phyloP scores from a whole-genome alignment of 2,113 vertebrate species.

The Naja naja region DNA sequence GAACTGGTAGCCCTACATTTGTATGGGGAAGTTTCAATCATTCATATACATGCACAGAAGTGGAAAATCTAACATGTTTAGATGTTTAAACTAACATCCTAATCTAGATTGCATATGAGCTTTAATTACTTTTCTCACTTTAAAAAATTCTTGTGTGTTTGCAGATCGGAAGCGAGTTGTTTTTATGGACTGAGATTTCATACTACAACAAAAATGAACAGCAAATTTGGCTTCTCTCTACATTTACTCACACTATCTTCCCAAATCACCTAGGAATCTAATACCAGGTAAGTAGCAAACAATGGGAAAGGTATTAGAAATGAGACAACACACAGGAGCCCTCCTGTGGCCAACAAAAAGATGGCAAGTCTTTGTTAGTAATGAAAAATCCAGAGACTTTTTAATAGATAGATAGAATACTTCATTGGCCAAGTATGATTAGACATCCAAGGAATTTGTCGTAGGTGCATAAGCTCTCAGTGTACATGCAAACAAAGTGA shows the following conservation, averaged over 20 bases:
- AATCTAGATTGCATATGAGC: not conserved
- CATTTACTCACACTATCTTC: not conserved
- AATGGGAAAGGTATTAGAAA: not conserved
- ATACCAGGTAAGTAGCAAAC: not conserved
- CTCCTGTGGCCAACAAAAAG: slow-evolving; percentile 46
- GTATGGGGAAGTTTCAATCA: not conserved
- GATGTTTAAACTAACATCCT: not conserved
- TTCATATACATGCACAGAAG: not conserved
- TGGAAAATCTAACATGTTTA: not conserved
- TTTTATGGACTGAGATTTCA: not conserved
- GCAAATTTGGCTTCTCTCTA: not conserved
- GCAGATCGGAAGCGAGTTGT: not conserved
- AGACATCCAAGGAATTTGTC: no score
- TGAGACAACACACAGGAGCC: slow-evolving; percentile 53
- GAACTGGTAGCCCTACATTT: not conserved
- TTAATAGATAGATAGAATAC: no score
- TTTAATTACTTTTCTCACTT: not conserved
- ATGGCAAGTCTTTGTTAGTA: not conserved
- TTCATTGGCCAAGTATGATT: no score
- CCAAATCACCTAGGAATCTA: not conserved
- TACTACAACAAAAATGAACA: not conserved
- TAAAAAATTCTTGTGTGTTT: not conserved
- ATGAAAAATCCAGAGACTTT: not conserved
- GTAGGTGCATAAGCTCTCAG: no score
- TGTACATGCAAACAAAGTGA: no score